phyloP scores from a whole-genome alignment of 2,113 vertebrate species.

The Laticauda colubrina region DNA sequence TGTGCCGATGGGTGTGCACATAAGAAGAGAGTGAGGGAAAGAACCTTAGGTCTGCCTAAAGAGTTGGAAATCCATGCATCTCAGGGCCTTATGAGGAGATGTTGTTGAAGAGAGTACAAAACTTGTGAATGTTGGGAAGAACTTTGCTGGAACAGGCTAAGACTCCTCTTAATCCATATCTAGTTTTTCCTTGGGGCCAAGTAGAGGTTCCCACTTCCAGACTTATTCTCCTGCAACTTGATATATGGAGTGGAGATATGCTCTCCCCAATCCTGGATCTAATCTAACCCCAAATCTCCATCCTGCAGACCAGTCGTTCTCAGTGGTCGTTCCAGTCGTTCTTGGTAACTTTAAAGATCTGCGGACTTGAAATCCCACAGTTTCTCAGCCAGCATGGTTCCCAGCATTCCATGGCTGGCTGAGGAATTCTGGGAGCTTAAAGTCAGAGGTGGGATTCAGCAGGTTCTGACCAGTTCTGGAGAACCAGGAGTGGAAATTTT shows the following conservation, averaged over 20 bases:
- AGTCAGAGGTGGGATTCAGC: too few relatives aligned
- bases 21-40: not conserved
- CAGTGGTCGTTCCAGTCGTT: too few relatives aligned
- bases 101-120: not conserved
- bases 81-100: not conserved
- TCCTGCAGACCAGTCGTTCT: not conserved
- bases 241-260: not conserved
- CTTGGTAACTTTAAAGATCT: too few relatives aligned
- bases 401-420: too few relatives aligned
- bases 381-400: too few relatives aligned
- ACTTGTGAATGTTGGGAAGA: not conserved
- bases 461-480: too few relatives aligned
- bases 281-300: not conserved
- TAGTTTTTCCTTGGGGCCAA: not conserved
- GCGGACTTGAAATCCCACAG: too few relatives aligned
- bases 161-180: not conserved
- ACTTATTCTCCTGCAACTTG: not conserved
- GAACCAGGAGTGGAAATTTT: too few relatives aligned
- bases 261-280: too few relatives aligned
- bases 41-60: not conserved
- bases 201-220: not conserved
- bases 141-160: not conserved
- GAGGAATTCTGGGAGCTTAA: too few relatives aligned
- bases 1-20: not conserved
- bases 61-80: not conserved